Percentiles rank a stretch among this genome's conserved stretches.
Conservation (phyloP, 2,113 vertebrate genomes). For the Caretta caretta region DNA sequence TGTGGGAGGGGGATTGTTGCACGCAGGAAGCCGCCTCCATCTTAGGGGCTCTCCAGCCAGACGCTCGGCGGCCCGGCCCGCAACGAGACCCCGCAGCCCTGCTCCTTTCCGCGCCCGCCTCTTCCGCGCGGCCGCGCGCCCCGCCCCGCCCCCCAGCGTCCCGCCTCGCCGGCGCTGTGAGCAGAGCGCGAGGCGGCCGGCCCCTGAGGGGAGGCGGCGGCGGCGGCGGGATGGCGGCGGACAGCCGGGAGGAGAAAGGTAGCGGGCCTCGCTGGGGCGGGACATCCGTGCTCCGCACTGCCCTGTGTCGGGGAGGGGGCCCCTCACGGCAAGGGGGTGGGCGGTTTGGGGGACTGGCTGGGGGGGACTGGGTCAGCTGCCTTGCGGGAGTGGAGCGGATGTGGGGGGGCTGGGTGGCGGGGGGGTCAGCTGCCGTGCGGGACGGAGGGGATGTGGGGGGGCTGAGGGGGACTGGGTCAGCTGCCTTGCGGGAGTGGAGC, state of each 20-base stretch:
- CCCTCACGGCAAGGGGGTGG: background rate
- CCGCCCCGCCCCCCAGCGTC: background rate
- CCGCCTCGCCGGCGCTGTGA: background rate
- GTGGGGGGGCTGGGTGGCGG: no score
- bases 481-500: no score
- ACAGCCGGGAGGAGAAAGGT: constrained; percentile 90
- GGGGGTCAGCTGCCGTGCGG: no score
- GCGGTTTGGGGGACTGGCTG: background rate
- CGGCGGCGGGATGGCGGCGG: constrained; percentile 84
- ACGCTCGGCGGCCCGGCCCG: no score
- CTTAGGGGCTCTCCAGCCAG: constrained; percentile 65
- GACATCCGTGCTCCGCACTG: no score
- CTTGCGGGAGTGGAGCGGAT: background rate
- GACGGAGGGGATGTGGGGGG: no score
- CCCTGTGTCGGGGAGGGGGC: no score
- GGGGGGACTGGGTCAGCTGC: no score
- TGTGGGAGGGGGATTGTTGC: constrained; percentile 76
- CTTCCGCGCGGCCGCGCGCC: constrained; percentile 16
- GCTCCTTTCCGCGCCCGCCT: no score
- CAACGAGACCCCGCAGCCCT: no score
- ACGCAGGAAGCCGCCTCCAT: constrained; percentile 80
- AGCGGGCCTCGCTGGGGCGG: background rate
- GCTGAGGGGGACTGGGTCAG: rapidly evolving
- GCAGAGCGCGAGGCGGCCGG: background rate
- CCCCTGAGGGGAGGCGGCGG: constrained; percentile 24